These are phyloP conservation scores for Arion vulgaris DNA, from an alignment of 1,140 invertebrate genomes.

Conservation along the genomic window DNA sequence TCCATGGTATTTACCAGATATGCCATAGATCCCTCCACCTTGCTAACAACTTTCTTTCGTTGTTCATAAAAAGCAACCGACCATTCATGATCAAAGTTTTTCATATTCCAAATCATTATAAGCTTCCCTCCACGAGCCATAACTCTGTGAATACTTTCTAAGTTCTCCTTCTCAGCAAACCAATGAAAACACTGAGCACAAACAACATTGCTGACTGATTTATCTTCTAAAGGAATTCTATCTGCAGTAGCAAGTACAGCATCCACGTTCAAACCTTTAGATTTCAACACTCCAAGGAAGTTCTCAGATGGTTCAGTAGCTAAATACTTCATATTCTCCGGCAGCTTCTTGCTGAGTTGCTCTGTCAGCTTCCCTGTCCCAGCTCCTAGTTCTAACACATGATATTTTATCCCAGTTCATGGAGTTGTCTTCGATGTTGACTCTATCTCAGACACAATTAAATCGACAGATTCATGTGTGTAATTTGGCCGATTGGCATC, in stretches of 20 bases:
- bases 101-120: slow-evolving; percentile 33
- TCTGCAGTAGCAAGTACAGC: slow-evolving; percentile 23
- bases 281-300: slow-evolving; percentile 35
- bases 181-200: slow-evolving; percentile 54
- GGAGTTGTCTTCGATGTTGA: not conserved
- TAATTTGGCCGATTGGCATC: slow-evolving; percentile 27
- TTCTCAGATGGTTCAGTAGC: slow-evolving; percentile 41
- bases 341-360: slow-evolving; percentile 32
- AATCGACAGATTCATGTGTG: slow-evolving; percentile 28
- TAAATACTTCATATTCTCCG: slow-evolving; percentile 26
- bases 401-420: not conserved
- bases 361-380: slow-evolving; percentile 46
- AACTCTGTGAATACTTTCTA: slow-evolving; percentile 46
- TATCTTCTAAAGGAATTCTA: not conserved
- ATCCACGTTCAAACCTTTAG: slow-evolving; percentile 33
- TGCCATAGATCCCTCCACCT: not conserved
- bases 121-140: slow-evolving; percentile 44
- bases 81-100: slow-evolving; percentile 13
- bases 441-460: not conserved
- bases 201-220: slow-evolving; percentile 32
- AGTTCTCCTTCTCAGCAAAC: slow-evolving; percentile 40
- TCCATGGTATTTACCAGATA: not conserved
- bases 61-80: slow-evolving; percentile 9
- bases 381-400: slow-evolving; percentile 47
- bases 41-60: not conserved